Percentiles rank a stretch among this genome's conserved stretches.
Conservation (phyloP, 2,113 vertebrate species). For the Chrysemys picta region DNA sequence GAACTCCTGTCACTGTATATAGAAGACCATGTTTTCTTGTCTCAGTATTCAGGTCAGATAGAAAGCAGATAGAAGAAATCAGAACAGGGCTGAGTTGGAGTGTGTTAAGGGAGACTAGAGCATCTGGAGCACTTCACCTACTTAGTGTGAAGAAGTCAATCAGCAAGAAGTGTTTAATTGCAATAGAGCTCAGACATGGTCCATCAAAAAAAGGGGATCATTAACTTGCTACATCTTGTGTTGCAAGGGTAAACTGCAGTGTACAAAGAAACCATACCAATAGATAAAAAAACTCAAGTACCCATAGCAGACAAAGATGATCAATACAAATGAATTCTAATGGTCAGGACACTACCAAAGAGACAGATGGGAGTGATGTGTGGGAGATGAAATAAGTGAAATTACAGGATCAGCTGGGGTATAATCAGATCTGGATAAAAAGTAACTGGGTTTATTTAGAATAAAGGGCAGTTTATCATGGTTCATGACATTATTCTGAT, state of each 20-base stretch:
- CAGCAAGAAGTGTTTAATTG: neutral
- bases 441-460: neutral
- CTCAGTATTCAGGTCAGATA: neutral
- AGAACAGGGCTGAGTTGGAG: neutral
- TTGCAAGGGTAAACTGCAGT: neutral
- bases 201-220: neutral
- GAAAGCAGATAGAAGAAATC: neutral
- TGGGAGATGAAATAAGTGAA: neutral
- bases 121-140: accelerated
- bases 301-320: neutral
- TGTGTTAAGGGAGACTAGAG: neutral
- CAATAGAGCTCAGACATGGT: neutral
- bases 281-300: neutral
- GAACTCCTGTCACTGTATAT: neutral
- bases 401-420: neutral
- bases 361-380: neutral
- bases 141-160: neutral
- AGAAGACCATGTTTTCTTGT: neutral
- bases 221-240: neutral
- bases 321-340: neutral
- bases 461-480: neutral
- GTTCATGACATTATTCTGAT: accelerated
- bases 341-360: neutral
- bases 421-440: neutral
- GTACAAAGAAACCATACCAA: neutral